Evolutionary conservation across 2,113 vertebrate species (phyloP).

Genomic region (Datnioides undecimradiatus): DNA sequence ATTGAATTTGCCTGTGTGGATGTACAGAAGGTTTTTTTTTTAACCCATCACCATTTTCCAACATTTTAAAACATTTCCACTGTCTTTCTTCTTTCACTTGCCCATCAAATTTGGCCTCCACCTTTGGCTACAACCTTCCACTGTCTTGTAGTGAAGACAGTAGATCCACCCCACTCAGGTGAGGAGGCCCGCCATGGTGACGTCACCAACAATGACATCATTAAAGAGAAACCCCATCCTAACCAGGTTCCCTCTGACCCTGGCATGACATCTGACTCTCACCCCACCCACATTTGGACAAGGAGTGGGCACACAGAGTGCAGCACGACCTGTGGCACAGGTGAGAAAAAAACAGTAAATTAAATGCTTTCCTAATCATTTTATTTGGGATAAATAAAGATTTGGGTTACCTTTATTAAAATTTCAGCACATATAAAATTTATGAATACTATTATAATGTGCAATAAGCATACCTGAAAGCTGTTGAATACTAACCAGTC

Average conservation of each 20-base stretch:
- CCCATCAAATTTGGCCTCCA: neutral
- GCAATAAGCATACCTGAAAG: too few relatives aligned
- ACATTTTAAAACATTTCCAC: neutral
- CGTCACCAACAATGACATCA: slow-evolving; percentile 59
- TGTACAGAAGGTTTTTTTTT: neutral
- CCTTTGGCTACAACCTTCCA: neutral
- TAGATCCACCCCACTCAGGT: slow-evolving; percentile 33
- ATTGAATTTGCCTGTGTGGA: neutral
- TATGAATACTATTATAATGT: too few relatives aligned
- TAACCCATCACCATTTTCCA: neutral
- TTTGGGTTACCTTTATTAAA: too few relatives aligned
- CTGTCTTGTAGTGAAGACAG: slow-evolving; percentile 44
- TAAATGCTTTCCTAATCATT: neutral
- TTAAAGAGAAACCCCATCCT: slow-evolving; percentile 39
- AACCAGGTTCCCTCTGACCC: slow-evolving; percentile 60
- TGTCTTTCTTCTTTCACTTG: neutral
- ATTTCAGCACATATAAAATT: too few relatives aligned
- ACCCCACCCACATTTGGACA: slow-evolving; percentile 68
- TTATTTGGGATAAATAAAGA: neutral
- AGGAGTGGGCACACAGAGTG: slow-evolving; percentile 60
- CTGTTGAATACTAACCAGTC: neutral
- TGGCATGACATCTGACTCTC: slow-evolving; percentile 15
- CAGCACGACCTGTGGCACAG: slow-evolving; percentile 79
- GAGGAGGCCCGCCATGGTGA: slow-evolving; percentile 14
- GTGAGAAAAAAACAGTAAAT: slow-evolving; percentile 49